These are phyloP conservation scores for Chironomus tepperi DNA, from an alignment of 1,140 invertebrate species.

Conservation along the genomic window DNA sequence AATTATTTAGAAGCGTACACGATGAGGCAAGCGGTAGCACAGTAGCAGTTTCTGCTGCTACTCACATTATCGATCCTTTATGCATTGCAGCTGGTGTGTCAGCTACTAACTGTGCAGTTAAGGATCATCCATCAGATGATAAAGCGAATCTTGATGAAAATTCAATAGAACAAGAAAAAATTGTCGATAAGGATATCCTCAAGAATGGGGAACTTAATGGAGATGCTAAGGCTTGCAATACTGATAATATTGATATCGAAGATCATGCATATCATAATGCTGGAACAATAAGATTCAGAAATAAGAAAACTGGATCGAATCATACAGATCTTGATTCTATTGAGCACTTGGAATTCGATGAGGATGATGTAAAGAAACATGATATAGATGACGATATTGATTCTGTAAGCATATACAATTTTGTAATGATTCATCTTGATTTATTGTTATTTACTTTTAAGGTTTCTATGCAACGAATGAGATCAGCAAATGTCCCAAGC, in stretches of 20 bases:
- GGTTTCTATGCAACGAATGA: conserved; percentile 6
- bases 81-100: neutral
- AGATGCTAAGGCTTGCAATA: conserved; percentile 12
- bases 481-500: neutral
- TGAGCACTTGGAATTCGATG: conserved; percentile 6
- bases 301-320: conserved; percentile 5
- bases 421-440: neutral
- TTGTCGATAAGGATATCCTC: neutral
- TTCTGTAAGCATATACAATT: neutral
- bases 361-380: neutral
- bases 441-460: neutral
- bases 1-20: neutral
- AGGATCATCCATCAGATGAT: conserved; percentile 9
- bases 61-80: neutral
- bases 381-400: conserved; percentile 11
- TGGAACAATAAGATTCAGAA: neutral
- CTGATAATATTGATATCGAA: conserved; percentile 9
- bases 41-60: neutral
- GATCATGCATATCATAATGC: conserved; percentile 4
- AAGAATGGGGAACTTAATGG: neutral
- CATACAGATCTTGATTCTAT: conserved; percentile 18
- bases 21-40: neutral
- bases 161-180: neutral
- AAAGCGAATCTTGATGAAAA: neutral
- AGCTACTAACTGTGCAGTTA: neutral